phyloP scores from a whole-genome alignment of 2,888 invertebrate species.

The Julus scanicus region DNA sequence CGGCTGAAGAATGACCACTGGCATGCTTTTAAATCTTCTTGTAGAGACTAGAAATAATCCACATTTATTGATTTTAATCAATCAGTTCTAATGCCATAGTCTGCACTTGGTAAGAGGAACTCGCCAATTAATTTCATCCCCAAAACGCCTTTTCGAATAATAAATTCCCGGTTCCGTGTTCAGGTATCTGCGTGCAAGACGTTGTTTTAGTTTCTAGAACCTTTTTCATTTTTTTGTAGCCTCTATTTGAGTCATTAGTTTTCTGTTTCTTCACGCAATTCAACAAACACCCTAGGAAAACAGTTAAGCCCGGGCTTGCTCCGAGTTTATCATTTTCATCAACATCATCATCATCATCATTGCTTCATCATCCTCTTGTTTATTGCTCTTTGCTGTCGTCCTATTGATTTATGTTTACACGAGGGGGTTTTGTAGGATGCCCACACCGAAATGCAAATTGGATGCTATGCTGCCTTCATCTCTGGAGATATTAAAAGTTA shows the following conservation, averaged over 20 bases:
- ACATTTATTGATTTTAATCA: slow-evolving; percentile 23
- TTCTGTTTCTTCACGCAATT: slow-evolving; percentile 17
- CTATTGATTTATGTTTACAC: slow-evolving; percentile 49
- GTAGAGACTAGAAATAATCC: neutral
- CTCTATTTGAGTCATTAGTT: neutral
- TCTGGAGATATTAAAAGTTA: slow-evolving; percentile 49
- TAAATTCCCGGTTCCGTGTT: neutral
- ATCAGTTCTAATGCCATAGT: neutral
- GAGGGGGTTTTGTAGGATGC: slow-evolving; percentile 31
- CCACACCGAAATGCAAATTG: slow-evolving; percentile 50
- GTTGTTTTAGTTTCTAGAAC: neutral
- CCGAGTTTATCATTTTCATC: slow-evolving; percentile 47
- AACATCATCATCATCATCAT: slow-evolving; percentile 34
- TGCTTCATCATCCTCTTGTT: slow-evolving; percentile 34
- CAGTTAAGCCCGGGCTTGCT: slow-evolving; percentile 21
- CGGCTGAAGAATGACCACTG: neutral
- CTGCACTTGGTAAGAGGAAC: neutral
- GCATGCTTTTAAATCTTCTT: neutral
- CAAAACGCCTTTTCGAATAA: neutral
- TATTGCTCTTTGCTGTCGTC: slow-evolving; percentile 37
- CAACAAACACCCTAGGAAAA: neutral
- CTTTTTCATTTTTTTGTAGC: neutral
- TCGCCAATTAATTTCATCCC: neutral
- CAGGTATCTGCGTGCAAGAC: neutral
- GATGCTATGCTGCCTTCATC: slow-evolving; percentile 34